These are phyloP conservation scores for Geococcyx californianus DNA, from an alignment of 2,113 vertebrate genomes.

Conservation along the genomic window DNA sequence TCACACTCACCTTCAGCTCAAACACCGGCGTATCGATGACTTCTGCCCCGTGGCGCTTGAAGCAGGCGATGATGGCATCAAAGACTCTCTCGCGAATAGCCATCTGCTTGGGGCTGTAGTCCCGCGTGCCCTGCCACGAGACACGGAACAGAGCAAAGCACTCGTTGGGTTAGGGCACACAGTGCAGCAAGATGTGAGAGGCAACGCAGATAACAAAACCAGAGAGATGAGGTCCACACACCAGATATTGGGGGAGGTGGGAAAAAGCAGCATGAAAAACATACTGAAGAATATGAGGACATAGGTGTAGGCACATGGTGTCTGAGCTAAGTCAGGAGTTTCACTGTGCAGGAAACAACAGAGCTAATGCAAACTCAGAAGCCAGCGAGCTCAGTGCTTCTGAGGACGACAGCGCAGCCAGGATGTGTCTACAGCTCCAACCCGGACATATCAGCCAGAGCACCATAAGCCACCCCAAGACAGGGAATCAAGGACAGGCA, in stretches of 20 bases:
- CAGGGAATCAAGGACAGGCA: not conserved
- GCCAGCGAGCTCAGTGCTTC: not conserved
- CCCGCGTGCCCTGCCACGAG: conserved; percentile 84
- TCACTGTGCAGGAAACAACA: not conserved
- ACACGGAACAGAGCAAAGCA: not conserved
- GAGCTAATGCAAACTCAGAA: not conserved
- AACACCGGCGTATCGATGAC: conserved; percentile 97
- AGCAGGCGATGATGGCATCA: conserved; percentile 83
- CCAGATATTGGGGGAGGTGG: accelerated
- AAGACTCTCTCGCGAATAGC: conserved; percentile 95
- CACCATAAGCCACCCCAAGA: not conserved
- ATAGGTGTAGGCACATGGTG: no score
- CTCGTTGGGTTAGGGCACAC: accelerated
- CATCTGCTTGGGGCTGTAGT: conserved; percentile 96
- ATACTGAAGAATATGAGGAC: not conserved
- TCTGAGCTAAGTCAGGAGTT: not conserved
- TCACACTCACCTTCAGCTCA: conserved; percentile 89
- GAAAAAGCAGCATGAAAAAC: not conserved
- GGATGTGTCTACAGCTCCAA: not conserved
- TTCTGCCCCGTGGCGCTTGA: conserved; percentile 95
- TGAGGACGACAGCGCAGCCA: accelerated
- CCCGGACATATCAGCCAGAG: accelerated
- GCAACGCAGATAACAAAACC: not conserved
- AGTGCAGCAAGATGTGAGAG: not conserved
- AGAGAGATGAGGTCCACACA: not conserved